A percentile compares a stretch with the other conserved stretches of the same genome.
Evolutionary conservation across 2,113 vertebrate species (phyloP).

Genomic region (Telmatochromis brachygnathus): DNA sequence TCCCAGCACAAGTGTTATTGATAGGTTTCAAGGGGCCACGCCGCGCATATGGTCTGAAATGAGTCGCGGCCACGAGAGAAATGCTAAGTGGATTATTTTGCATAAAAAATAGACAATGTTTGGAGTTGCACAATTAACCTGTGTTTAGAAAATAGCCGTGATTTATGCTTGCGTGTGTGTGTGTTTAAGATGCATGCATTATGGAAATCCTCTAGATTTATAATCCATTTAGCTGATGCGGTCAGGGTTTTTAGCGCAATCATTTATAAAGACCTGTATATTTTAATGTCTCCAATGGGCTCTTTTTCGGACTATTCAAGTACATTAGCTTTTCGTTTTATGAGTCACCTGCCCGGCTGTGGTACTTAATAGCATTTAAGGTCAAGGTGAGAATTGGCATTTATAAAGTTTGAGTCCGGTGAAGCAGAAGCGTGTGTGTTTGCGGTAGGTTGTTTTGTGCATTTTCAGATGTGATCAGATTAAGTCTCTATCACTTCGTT

Average conservation of each 20-base stretch:
- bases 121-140: slow-evolving; percentile 94
- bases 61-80: slow-evolving; percentile 72
- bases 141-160: slow-evolving; percentile 98
- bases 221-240: slow-evolving; percentile 99
- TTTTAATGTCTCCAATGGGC: slow-evolving; percentile 86
- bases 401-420: slow-evolving; percentile 79
- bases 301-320: slow-evolving; percentile 77
- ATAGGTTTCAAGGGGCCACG: slow-evolving; percentile 81
- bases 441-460: slow-evolving; percentile 20
- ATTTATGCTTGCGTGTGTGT: slow-evolving; percentile 89
- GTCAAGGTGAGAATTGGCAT: slow-evolving; percentile 83
- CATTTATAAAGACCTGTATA: slow-evolving; percentile 95
- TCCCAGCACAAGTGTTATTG: slow-evolving; percentile 83
- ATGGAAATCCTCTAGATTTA: slow-evolving; percentile 98
- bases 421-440: slow-evolving; percentile 51
- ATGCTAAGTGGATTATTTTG: slow-evolving; percentile 98
- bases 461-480: slow-evolving; percentile 18
- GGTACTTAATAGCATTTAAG: slow-evolving; percentile 61
- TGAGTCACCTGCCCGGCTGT: slow-evolving; percentile 72
- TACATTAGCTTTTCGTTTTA: slow-evolving; percentile 86
- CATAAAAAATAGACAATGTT: slow-evolving; percentile 94
- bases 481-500: neutral
- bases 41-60: slow-evolving; percentile 70
- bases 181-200: slow-evolving; percentile 95
- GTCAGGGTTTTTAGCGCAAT: slow-evolving; percentile 90